Percentiles rank a stretch among this genome's conserved stretches.
These are phyloP conservation scores for Paramisgurnus dabryanus DNA, from an alignment of 2,113 vertebrate species.

Conservation along the genomic window DNA sequence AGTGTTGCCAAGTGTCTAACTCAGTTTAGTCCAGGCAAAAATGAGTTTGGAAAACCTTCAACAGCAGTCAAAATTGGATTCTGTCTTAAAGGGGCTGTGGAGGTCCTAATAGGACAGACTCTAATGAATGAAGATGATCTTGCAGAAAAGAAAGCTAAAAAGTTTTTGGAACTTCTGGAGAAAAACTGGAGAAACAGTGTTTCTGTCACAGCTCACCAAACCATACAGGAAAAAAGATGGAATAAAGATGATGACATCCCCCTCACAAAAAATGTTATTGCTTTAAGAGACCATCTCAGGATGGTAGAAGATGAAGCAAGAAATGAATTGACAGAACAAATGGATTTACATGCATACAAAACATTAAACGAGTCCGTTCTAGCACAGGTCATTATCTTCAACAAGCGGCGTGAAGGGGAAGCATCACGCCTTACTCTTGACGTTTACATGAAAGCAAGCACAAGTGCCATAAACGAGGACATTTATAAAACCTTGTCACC, in stretches of 20 bases:
- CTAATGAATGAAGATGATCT: constrained; percentile 26
- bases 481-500: not conserved
- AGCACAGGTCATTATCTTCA: not conserved
- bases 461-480: not conserved
- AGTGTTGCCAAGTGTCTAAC: not conserved
- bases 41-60: constrained; percentile 1
- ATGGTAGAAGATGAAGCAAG: constrained; percentile 22
- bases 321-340: not conserved
- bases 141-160: constrained; percentile 12
- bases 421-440: not conserved
- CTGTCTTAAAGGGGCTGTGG: constrained; percentile 3
- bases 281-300: constrained; percentile 16
- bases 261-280: constrained; percentile 24
- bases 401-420: not conserved
- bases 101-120: constrained; percentile 13
- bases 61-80: constrained; percentile 31
- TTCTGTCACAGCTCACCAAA: not conserved
- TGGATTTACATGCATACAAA: not conserved
- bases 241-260: constrained; percentile 3
- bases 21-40: constrained; percentile 14
- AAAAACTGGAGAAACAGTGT: constrained; percentile 13
- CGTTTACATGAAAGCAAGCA: not conserved
- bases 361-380: not conserved
- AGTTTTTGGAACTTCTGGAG: not conserved
- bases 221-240: constrained; percentile 1